Evolutionary conservation across 2,797 vertebrate genomes (phyloP).

Genomic region (Aselliscus stoliczkanus): DNA sequence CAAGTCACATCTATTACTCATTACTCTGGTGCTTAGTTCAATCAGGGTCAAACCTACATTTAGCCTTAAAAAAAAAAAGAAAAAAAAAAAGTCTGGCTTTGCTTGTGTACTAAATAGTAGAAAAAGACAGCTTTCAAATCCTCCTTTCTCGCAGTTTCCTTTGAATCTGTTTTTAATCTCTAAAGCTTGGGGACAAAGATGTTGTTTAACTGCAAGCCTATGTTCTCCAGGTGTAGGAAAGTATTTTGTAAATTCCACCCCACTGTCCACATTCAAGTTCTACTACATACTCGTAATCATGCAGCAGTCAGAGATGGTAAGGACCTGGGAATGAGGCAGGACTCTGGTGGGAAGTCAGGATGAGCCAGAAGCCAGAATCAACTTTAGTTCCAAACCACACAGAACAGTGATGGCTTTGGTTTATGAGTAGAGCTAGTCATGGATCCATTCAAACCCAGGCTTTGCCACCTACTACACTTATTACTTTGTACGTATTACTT

Average conservation of each 20-base stretch:
- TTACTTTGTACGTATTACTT: not conserved
- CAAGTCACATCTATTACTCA: slow-evolving; percentile 13
- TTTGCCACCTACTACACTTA: not conserved
- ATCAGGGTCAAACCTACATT: slow-evolving; percentile 33
- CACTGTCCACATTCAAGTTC: not conserved
- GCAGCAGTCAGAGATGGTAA: not conserved
- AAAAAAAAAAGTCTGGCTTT: not conserved
- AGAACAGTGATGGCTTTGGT: not conserved
- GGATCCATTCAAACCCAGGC: not conserved
- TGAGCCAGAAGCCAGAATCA: not conserved
- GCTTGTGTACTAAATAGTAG: slow-evolving; percentile 29
- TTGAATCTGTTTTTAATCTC: slow-evolving; percentile 16
- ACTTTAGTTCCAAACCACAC: not conserved
- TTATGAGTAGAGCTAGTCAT: not conserved
- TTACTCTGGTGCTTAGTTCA: slow-evolving; percentile 4
- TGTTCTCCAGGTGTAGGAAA: not conserved
- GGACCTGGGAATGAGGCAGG: not conserved
- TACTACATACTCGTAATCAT: not conserved
- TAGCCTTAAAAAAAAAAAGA: not conserved
- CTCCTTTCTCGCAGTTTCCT: not conserved
- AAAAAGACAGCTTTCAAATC: not conserved
- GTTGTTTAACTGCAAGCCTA: not conserved
- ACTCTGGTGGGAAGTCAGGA: not conserved
- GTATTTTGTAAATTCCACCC: not conserved
- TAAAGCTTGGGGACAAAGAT: not conserved